Evolutionary conservation across 2,797 vertebrate species (phyloP), one percentile per base, ranked within the genome.

Genomic region (Pangasius krempfi): DNA sequence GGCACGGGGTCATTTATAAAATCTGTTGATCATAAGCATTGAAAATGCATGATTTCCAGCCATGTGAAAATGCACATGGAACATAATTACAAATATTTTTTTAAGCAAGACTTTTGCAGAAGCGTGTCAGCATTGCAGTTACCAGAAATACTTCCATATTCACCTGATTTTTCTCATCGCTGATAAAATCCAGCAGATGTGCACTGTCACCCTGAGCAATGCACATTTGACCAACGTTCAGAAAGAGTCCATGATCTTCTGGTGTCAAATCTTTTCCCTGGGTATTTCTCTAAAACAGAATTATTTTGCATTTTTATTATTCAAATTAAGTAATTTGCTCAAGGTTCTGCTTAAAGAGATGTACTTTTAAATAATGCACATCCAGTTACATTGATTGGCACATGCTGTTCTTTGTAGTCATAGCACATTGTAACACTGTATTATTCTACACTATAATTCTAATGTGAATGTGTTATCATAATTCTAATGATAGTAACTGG

Each of bases 101-200:
- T 70, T 70, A 33, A 84, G 82, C 47, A 84, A 84, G 44, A 84
- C 82, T 70, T 84, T 52, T 84, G 64, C 52, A 75, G 5, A 87
- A 56, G 33, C 10, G 60, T 82, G 18, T 56, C n/a, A 80, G 8
- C 22, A 54, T 56, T 56, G 60, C 56, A 16, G 9, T 78, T 5
- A 85, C 12, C n/a, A 86, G 22, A 86, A 60, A 13, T 12, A 22
- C 13, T 56, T 78, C 44, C 22, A 33, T 76, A 58, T 79, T 66
- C 93, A 98, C 98, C 97, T 97, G 96, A 94, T 99, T 99, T 91
- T 96, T 96, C 87, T 97, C 96, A 91, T 98, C 96, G 93, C 97
- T 94, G 86, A 98, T 94, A 91, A 98, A 96, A 92, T 95, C 94
- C 86, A 98, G 92, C 44, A 99, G 94, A 84, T 96, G 94, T 88